These are phyloP conservation scores for Hirundichthys speculiger DNA, from an alignment of 2,113 vertebrate species.

Conservation along the genomic window DNA sequence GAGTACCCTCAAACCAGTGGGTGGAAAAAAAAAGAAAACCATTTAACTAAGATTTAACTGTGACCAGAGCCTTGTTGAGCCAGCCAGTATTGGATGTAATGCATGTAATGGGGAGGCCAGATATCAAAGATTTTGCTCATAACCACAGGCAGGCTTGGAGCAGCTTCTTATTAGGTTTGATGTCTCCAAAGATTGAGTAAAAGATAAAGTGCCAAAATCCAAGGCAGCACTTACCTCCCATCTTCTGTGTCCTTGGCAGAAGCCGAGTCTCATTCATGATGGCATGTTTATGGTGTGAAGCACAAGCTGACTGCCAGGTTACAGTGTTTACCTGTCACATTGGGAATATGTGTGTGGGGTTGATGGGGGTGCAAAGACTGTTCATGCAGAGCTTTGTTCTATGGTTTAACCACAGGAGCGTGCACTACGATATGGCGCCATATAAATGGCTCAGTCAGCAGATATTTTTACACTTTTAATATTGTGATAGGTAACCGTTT, in stretches of 20 bases:
- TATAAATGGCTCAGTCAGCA: too few species aligned
- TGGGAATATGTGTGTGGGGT: not conserved
- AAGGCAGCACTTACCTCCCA: conserved; percentile 30
- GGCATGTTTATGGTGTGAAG: conserved; percentile 25
- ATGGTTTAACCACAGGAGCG: not conserved
- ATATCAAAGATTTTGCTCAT: conserved; percentile 44
- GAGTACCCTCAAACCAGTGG: too few species aligned
- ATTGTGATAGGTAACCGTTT: too few species aligned
- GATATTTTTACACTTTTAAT: too few species aligned
- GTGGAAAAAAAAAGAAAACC: too few species aligned
- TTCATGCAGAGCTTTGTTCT: conserved; percentile 6
- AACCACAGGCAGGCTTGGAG: conserved; percentile 17
- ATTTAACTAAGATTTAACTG: not conserved
- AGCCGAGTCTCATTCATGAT: conserved; percentile 12
- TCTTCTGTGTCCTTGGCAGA: conserved; percentile 41
- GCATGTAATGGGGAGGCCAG: conserved; percentile 16
- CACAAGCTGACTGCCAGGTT: conserved; percentile 17
- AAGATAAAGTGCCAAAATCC: conserved; percentile 31
- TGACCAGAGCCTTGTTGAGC: conserved; percentile 7
- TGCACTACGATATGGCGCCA: too few species aligned
- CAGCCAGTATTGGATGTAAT: conserved; percentile 13
- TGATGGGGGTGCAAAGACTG: not conserved
- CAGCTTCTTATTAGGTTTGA: conserved; percentile 54
- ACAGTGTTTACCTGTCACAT: conserved; percentile 10
- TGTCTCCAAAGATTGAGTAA: conserved; percentile 58